Conservation (phyloP, 1,140 invertebrate species). For the Thaumetopoea pityocampa region DNA sequence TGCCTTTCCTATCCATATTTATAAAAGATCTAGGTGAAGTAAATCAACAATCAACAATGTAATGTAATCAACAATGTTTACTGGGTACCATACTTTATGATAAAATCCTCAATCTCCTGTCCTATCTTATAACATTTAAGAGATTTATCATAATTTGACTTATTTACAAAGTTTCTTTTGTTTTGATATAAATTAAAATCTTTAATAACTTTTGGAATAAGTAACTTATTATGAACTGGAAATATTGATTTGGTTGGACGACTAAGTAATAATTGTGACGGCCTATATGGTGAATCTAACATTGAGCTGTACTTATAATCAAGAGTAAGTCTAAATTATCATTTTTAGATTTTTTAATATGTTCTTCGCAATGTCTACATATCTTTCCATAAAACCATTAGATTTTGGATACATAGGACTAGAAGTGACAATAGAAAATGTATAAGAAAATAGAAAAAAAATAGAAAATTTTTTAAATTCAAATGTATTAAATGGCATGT, state of each 20-base stretch:
- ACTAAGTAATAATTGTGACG: constrained; percentile 21
- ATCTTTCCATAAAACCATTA: constrained; percentile 39
- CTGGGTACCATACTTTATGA: constrained; percentile 1
- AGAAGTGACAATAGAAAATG: constrained; percentile 28
- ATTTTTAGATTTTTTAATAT: constrained; percentile 30
- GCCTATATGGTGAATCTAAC: constrained; percentile 10
- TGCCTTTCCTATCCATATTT: not conserved
- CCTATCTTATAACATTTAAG: constrained; percentile 1
- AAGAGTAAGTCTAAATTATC: constrained; percentile 12
- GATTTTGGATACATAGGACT: constrained; percentile 34
- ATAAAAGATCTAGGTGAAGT: not conserved
- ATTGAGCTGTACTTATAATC: constrained; percentile 18
- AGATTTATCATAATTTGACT: constrained; percentile 4
- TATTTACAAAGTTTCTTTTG: constrained; percentile 1
- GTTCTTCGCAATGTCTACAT: constrained; percentile 31
- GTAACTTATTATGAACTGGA: constrained; percentile 8
- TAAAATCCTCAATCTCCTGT: too few species aligned
- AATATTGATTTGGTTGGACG: constrained; percentile 17
- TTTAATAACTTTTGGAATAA: not conserved
- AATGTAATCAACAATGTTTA: not conserved
- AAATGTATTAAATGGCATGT: constrained; percentile 29
- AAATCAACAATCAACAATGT: too few species aligned
- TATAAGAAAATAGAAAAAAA: too few species aligned
- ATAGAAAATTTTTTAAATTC: constrained; percentile 32
- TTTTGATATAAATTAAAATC: not conserved